Conservation (phyloP, 1,140 invertebrate species). For the Condylostylus longicornis region DNA sequence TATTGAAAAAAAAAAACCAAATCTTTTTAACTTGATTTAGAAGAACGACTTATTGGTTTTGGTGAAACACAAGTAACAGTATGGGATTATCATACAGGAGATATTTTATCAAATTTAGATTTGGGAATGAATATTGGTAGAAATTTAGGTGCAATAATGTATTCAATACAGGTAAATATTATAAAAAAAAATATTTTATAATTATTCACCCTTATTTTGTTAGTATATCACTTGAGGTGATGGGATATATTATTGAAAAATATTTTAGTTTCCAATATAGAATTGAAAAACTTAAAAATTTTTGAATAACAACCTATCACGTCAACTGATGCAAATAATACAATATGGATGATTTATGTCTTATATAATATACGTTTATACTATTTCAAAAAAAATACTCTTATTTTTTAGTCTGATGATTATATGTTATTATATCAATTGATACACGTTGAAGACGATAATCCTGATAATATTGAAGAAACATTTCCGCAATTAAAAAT, state of each 20-base stretch:
- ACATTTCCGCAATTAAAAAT: constrained; percentile 13
- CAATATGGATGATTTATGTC: constrained; percentile 2
- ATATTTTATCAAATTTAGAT: constrained; percentile 27
- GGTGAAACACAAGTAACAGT: constrained; percentile 20
- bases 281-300: too few species aligned
- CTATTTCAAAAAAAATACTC: neutral
- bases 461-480: neutral
- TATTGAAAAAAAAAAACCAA: neutral
- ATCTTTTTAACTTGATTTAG: constrained; percentile 4
- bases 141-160: constrained; percentile 21
- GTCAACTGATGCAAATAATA: constrained; percentile 20
- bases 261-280: neutral
- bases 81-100: constrained; percentile 30
- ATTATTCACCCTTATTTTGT: neutral
- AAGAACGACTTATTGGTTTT: constrained; percentile 26
- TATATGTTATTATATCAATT: constrained; percentile 7
- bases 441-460: constrained; percentile 16
- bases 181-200: neutral
- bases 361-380: neutral
- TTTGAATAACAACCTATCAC: too few species aligned
- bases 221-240: neutral
- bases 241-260: too few species aligned
- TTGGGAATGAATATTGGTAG: constrained; percentile 16
- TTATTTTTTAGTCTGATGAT: neutral
- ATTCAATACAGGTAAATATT: constrained; percentile 15